Percentiles rank a stretch among this genome's conserved stretches.
Evolutionary conservation across 1,140 invertebrate genomes (phyloP).

Genomic region (Zaprionus lachaisei): DNA sequence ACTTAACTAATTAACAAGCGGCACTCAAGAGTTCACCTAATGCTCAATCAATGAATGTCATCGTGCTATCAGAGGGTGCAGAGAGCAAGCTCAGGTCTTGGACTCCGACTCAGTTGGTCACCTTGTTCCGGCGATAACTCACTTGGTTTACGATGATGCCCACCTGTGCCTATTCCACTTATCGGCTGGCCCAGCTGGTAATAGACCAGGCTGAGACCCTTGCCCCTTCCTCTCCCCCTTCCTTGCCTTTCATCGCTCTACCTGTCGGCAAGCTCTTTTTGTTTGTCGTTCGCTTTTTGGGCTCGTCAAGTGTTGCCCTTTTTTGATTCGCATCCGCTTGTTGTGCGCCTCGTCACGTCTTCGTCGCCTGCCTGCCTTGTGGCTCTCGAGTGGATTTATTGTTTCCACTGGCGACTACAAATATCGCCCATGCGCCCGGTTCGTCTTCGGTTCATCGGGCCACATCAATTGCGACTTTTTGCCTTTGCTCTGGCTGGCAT

Average conservation of each 20-base stretch:
- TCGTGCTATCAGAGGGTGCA: not conserved
- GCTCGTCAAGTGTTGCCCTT: slow-evolving; percentile 38
- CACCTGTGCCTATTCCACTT: slow-evolving; percentile 1
- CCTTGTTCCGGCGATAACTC: slow-evolving; percentile 33
- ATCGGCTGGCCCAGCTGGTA: not conserved
- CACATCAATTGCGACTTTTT: slow-evolving; percentile 57
- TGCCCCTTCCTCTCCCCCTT: not conserved
- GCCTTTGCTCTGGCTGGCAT: slow-evolving; percentile 55
- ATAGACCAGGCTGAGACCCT: slow-evolving; percentile 5
- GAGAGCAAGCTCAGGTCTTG: slow-evolving; percentile 5
- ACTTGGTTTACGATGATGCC: slow-evolving; percentile 14
- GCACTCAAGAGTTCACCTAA: not conserved
- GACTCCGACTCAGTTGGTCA: slow-evolving; percentile 10
- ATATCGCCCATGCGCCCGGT: slow-evolving; percentile 35
- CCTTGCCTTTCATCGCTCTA: not conserved
- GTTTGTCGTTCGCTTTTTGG: slow-evolving; percentile 30
- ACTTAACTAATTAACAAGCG: slow-evolving; percentile 26
- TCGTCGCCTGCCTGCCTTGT: slow-evolving; percentile 12
- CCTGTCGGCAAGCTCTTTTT: slow-evolving; percentile 31
- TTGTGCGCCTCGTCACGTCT: slow-evolving; percentile 3
- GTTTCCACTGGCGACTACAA: slow-evolving; percentile 77
- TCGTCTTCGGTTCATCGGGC: slow-evolving; percentile 13
- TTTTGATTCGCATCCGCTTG: slow-evolving; percentile 19
- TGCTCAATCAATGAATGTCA: slow-evolving; percentile 27
- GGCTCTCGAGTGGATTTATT: slow-evolving; percentile 72